Conservation (phyloP, 2,888 invertebrate genomes). For the Melieria picta region DNA sequence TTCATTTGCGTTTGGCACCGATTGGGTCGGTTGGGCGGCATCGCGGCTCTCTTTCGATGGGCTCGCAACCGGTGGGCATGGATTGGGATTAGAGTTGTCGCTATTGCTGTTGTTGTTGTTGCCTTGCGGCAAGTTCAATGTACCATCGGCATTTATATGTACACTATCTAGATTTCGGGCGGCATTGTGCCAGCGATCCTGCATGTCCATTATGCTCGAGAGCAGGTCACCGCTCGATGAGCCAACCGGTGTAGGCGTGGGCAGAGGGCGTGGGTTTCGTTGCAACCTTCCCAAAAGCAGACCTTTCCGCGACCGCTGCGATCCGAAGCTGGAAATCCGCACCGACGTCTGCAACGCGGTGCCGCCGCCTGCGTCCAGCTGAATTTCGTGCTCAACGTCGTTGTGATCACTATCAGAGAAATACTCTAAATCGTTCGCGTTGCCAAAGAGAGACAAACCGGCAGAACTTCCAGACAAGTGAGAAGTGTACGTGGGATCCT, state of each 20-base stretch:
- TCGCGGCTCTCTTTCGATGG: conserved; percentile 1
- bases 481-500: conserved; percentile 47
- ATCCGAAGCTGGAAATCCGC: conserved; percentile 55
- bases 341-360: conserved; percentile 63
- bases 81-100: neutral
- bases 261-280: conserved; percentile 21
- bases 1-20: conserved; percentile 37
- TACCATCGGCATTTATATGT: conserved; percentile 69
- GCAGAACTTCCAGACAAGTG: conserved; percentile 53
- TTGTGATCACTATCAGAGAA: conserved; percentile 70
- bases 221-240: conserved; percentile 69
- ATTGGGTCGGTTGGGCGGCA: conserved; percentile 8
- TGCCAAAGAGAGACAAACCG: conserved; percentile 74
- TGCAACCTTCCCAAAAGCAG: conserved; percentile 52
- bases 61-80: neutral
- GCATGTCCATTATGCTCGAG: conserved; percentile 76
- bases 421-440: conserved; percentile 76
- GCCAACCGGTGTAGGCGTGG: neutral
- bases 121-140: conserved; percentile 67
- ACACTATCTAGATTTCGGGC: conserved; percentile 70
- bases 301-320: conserved; percentile 54
- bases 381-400: conserved; percentile 58
- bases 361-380: conserved; percentile 64
- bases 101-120: neutral
- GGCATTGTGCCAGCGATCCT: conserved; percentile 76